A percentile compares a stretch with the other conserved stretches of the same genome.
Evolutionary conservation across 1,140 invertebrate species (phyloP).

Genomic region (Tetramorium parvispinum): DNA sequence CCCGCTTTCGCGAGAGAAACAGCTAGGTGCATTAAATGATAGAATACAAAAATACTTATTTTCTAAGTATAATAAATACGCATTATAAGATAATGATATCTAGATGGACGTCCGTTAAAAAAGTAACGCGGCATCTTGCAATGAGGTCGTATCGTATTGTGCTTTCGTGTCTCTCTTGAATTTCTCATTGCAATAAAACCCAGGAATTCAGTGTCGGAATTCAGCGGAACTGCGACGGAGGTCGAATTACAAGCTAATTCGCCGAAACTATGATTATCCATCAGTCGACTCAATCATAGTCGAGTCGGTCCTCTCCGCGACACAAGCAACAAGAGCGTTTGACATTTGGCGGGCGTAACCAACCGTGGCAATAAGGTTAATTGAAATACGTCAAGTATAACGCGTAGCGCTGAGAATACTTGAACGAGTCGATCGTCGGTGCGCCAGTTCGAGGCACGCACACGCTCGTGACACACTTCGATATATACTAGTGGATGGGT

Average conservation of each 20-base stretch:
- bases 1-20: background rate
- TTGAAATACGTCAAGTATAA: slow-evolving; percentile 82
- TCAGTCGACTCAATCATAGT: slow-evolving; percentile 49
- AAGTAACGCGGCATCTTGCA: background rate
- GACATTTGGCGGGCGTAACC: slow-evolving; percentile 79
- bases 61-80: background rate
- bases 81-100: background rate
- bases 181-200: slow-evolving; percentile 27
- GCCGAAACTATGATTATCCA: slow-evolving; percentile 51
- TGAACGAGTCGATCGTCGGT: slow-evolving; percentile 48
- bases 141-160: background rate
- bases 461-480: slow-evolving; percentile 60
- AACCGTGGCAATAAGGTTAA: slow-evolving; percentile 81
- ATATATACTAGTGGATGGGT: slow-evolving; percentile 67
- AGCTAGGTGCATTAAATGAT: background rate
- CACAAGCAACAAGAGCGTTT: slow-evolving; percentile 74
- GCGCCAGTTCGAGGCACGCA: slow-evolving; percentile 42
- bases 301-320: slow-evolving; percentile 56
- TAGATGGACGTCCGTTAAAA: background rate
- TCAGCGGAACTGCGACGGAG: background rate
- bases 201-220: background rate
- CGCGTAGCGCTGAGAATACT: slow-evolving; percentile 74
- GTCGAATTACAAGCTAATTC: slow-evolving; percentile 26
- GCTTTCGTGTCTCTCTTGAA: background rate
- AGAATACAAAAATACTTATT: background rate